Conservation (phyloP, 2,797 vertebrate species). For the Antrozous pallidus region DNA sequence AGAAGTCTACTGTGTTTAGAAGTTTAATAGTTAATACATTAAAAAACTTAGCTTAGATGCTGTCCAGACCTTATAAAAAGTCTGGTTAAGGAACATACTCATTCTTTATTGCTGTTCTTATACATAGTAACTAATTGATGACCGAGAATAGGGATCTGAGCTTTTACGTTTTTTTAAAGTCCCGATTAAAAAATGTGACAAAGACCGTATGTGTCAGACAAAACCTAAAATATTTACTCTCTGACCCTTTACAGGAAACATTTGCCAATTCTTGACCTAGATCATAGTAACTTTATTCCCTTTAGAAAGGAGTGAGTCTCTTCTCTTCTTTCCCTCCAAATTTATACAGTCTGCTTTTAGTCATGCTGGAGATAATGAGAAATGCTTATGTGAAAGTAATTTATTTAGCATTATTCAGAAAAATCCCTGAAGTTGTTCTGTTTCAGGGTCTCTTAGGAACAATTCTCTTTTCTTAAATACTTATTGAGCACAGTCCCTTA, state of each 20-base stretch:
- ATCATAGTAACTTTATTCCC: neutral
- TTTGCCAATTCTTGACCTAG: neutral
- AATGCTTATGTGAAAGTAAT: neutral
- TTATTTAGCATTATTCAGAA: constrained; percentile 24
- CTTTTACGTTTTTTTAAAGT: neutral
- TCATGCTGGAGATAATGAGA: neutral
- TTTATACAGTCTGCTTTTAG: neutral
- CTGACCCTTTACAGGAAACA: neutral
- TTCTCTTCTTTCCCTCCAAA: neutral
- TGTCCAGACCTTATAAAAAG: neutral
- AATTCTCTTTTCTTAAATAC: neutral
- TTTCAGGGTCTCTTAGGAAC: neutral
- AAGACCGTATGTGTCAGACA: neutral
- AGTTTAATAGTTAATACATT: neutral
- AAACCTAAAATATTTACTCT: neutral
- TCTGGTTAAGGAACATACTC: neutral
- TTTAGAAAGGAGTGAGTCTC: neutral
- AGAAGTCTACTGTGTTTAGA: neutral
- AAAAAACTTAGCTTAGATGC: neutral
- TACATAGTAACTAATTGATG: neutral
- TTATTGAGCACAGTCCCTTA: neutral
- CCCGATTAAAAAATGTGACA: neutral
- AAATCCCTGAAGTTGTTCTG: constrained; percentile 3
- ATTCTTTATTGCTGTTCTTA: neutral
- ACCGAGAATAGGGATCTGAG: neutral